These are phyloP conservation scores for Ellobius talpinus DNA, from an alignment of 2,113 vertebrate species.

Conservation along the genomic window DNA sequence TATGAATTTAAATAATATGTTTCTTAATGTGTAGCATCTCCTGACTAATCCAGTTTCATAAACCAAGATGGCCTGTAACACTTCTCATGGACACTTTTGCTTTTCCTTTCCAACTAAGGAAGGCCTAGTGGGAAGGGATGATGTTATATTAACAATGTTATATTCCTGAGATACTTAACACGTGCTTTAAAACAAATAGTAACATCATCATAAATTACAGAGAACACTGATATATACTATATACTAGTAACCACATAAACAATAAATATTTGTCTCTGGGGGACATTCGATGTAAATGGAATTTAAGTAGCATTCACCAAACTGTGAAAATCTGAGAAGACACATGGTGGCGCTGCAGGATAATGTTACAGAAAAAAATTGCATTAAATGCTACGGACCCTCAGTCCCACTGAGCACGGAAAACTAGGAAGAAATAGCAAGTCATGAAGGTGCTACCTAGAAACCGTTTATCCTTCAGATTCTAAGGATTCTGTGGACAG, in stretches of 20 bases:
- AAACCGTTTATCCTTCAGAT: conserved; percentile 77
- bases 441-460: not conserved
- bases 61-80: not conserved
- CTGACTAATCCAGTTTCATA: not conserved
- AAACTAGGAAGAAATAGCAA: not conserved
- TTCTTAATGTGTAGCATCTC: not conserved
- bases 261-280: conserved; percentile 22
- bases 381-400: not conserved
- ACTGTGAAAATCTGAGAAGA: conserved; percentile 61
- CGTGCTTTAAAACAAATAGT: conserved; percentile 22
- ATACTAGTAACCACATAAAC: not conserved
- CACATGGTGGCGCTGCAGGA: conserved; percentile 81
- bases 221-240: not conserved
- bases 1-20: not conserved
- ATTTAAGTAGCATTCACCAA: conserved; percentile 21
- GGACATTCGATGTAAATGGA: not conserved
- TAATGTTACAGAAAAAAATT: conserved; percentile 41
- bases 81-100: not conserved
- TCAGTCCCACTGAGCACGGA: not conserved
- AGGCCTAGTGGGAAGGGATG: not conserved
- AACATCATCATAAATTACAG: conserved; percentile 9
- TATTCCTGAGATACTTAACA: not conserved
- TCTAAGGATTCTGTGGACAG: not conserved
- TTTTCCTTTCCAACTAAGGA: not conserved
- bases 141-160: not conserved